phyloP scores from a whole-genome alignment of 2,797 vertebrate genomes.

The Enteromius mattozi region DNA sequence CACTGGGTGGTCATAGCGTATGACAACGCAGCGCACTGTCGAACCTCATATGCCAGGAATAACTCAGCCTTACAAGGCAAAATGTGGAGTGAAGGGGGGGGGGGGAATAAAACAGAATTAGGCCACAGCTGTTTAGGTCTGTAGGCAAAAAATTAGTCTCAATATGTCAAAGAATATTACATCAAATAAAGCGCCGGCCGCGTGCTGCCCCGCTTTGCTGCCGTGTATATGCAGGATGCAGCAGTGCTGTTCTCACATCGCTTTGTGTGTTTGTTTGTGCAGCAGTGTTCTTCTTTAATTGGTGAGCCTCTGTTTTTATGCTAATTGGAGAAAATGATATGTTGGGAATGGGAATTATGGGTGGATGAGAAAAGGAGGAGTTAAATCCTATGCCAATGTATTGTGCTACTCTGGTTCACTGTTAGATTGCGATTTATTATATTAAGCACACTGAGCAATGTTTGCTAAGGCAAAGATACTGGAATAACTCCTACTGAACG shows the following conservation, averaged over 20 bases:
- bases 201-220: conserved; percentile 59
- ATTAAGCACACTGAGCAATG: not conserved
- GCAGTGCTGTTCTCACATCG: conserved; percentile 62
- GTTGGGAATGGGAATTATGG: conserved; percentile 53
- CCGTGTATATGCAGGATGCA: conserved; percentile 55
- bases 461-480: not conserved
- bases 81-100: conserved; percentile 72
- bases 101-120: conserved; percentile 81
- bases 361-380: conserved; percentile 72
- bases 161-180: conserved; percentile 90
- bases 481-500: not conserved
- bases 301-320: conserved; percentile 56
- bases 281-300: conserved; percentile 47
- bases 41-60: conserved; percentile 77
- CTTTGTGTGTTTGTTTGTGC: conserved; percentile 57
- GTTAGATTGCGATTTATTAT: not conserved
- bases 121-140: conserved; percentile 91
- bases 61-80: conserved; percentile 82
- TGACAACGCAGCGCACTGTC: conserved; percentile 80
- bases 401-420: conserved; percentile 32
- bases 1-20: conserved; percentile 71
- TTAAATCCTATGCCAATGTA: conserved; percentile 74
- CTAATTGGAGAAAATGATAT: conserved; percentile 61
- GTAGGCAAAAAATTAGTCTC: conserved; percentile 91
- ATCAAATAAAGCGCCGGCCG: conserved; percentile 76